phyloP scores from a whole-genome alignment of 2,113 vertebrate genomes.

The Casuarius casuarius region DNA sequence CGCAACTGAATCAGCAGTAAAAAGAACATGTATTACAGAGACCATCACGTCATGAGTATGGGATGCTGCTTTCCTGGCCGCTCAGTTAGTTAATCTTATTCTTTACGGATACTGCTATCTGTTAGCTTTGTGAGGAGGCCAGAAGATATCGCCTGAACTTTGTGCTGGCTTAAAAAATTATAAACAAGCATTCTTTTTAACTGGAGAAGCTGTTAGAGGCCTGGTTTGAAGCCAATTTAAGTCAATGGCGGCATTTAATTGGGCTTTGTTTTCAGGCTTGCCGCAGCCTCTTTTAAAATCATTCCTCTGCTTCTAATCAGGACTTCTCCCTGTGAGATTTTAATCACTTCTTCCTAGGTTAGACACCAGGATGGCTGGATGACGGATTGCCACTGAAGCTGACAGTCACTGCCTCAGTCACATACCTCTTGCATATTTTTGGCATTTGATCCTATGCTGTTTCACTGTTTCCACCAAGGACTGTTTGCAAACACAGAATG shows the following conservation, averaged over 20 bases:
- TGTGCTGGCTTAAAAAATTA: neutral
- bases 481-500: constrained; percentile 1
- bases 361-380: neutral
- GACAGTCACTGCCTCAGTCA: neutral
- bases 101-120: neutral
- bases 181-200: neutral
- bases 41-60: neutral
- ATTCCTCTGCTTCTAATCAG: neutral
- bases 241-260: neutral
- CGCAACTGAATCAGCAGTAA: neutral
- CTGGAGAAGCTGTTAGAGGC: neutral
- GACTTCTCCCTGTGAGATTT: neutral
- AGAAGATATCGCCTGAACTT: neutral
- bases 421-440: neutral
- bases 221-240: constrained; percentile 20
- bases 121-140: neutral
- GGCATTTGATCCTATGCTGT: neutral
- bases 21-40: neutral
- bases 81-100: neutral
- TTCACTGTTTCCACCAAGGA: constrained; percentile 23
- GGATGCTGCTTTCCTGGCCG: neutral
- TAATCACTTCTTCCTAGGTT: neutral
- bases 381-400: neutral
- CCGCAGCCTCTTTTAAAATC: neutral
- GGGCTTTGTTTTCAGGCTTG: constrained; percentile 27